A percentile compares a stretch with the other conserved stretches of the same genome.
These are phyloP conservation scores for Andrena fulva DNA, from an alignment of 2,888 invertebrate species.

Conservation along the genomic window DNA sequence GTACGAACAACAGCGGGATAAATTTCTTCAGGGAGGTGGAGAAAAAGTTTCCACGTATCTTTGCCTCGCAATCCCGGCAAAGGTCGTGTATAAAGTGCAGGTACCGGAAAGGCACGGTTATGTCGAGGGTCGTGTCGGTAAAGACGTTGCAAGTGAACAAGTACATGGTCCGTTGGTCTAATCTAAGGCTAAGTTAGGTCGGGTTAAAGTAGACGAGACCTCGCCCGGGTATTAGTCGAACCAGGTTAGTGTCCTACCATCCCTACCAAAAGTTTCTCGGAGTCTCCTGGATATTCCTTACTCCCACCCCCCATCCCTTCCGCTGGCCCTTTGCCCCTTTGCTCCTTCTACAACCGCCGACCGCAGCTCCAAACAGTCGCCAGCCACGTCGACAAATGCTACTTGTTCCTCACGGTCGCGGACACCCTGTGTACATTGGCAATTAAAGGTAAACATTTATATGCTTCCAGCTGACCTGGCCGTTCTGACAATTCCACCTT, in stretches of 20 bases:
- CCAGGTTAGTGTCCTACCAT: constrained; percentile 68
- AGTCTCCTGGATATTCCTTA: constrained; percentile 62
- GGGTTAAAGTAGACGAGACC: constrained; percentile 78
- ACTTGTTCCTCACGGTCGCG: constrained; percentile 26
- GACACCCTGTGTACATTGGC: neutral
- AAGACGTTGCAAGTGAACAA: constrained; percentile 62
- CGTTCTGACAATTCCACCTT: constrained; percentile 9
- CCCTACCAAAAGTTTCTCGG: constrained; percentile 64
- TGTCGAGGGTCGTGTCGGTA: constrained; percentile 61
- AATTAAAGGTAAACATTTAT: constrained; percentile 49
- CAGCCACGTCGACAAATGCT: constrained; percentile 26
- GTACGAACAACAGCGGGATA: constrained; percentile 11
- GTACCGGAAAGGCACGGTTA: constrained; percentile 68
- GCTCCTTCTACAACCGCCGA: constrained; percentile 40
- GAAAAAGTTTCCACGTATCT: constrained; percentile 49
- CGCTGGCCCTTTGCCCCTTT: constrained; percentile 30
- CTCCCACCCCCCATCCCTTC: constrained; percentile 31
- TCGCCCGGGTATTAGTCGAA: constrained; percentile 75
- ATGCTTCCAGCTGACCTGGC: constrained; percentile 7
- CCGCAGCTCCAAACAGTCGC: constrained; percentile 41
- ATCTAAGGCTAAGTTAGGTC: constrained; percentile 79
- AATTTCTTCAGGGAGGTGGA: constrained; percentile 24
- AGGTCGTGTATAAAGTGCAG: constrained; percentile 55
- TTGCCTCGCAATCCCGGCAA: constrained; percentile 45
- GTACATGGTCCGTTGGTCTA: constrained; percentile 76